A percentile compares a stretch with the other conserved stretches of the same genome.
These are phyloP conservation scores for Perognathus longimembris DNA, from an alignment of 2,113 vertebrate species.

Conservation along the genomic window DNA sequence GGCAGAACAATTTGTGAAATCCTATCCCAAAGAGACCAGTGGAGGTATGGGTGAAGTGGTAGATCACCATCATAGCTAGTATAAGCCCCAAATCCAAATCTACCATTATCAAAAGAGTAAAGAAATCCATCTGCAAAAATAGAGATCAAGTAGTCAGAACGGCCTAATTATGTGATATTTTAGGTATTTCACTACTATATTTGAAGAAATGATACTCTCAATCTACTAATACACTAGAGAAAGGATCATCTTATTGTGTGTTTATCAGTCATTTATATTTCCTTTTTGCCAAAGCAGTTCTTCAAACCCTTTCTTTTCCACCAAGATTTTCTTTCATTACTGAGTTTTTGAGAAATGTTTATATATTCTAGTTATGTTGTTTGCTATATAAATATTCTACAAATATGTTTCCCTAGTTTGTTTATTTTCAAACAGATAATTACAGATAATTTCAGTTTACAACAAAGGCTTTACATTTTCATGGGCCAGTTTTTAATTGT, in stretches of 20 bases:
- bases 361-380: not conserved
- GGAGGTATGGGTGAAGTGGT: no score
- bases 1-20: no score
- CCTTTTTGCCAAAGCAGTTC: not conserved
- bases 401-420: not conserved
- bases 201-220: not conserved
- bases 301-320: not conserved
- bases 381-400: not conserved
- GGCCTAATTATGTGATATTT: not conserved
- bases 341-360: not conserved
- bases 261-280: not conserved
- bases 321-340: not conserved
- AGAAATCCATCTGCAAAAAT: no score
- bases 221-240: not conserved
- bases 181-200: not conserved
- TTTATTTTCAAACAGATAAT: not conserved
- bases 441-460: not conserved
- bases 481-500: not conserved
- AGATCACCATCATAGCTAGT: no score
- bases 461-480: constrained; percentile 6
- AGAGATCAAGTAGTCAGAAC: not conserved
- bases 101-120: no score
- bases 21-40: no score
- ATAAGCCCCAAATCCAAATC: no score
- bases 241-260: not conserved